Base-by-base conservation (phyloP, 92 coral and sea anemone genomes). In the Bergia sp. region DNA sequence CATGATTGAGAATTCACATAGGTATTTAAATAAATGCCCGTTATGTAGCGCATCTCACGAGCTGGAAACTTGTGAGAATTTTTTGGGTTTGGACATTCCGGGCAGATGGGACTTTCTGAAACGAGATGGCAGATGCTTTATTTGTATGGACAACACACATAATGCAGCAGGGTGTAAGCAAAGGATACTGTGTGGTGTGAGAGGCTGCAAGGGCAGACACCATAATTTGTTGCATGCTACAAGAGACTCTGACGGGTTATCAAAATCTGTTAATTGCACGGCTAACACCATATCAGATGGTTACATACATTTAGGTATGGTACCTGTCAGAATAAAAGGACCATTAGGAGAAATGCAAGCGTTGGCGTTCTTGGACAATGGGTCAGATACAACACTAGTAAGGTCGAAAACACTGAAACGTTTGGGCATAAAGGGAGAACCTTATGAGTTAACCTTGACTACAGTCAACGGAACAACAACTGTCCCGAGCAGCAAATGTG, bases 81-180 rank as follows among this genome's bases (percentile, higher is more conserved):
- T 86, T 73, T 12, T 75, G 73, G 53, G 53, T 23, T 20, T 44
- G 49, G 38, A 78, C 1, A 5, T 41, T 72, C 81, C 47, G 15
- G 71, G 77, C 39, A 43, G 81, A 39, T n/a, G 74, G 23, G 77
- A 86, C 39, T n/a, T 37, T 64, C 43, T 86, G 74, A 49, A 73
- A 3, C 18, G 12, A 1, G 8, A 45, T 40, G 79, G 45, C 44
- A 73, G 77, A 44, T 86, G 82, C 37, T 81, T 75, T 53, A 86
- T 75, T 74, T 86, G 89, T 82, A 39, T 86, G 12, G 74, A 36
- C 15, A 10, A 37, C 47, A 82, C 82, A 29, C 89, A 86, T 66
- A 43, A 75, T 47, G 82, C 82, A 37, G 38, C 40, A 13, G 82
- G 73, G 4, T 86, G 82, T 43, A 86, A 21, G 82, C 57, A 40